These are phyloP conservation scores for Xenentodon cancila DNA, from an alignment of 2,797 vertebrate species.

Conservation along the genomic window DNA sequence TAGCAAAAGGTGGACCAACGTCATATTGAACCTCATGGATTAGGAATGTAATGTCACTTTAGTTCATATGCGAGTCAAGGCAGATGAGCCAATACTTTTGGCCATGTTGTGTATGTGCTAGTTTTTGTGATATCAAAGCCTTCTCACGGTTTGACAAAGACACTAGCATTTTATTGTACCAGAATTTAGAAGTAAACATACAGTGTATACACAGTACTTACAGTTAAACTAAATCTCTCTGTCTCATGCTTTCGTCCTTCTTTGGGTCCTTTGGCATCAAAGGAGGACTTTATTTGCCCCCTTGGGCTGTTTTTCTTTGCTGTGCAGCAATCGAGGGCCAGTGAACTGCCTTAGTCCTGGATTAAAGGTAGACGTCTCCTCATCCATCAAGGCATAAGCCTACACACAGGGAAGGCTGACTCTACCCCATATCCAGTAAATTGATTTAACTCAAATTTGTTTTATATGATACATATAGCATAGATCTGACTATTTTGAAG, in stretches of 20 bases:
- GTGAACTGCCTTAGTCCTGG: conserved; percentile 78
- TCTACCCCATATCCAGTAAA: conserved; percentile 63
- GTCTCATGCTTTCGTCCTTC: conserved; percentile 24
- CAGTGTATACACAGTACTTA: conserved; percentile 4
- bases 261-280: conserved; percentile 61
- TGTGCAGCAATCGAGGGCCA: conserved; percentile 77
- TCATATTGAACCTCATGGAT: too few relatives aligned
- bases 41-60: too few relatives aligned
- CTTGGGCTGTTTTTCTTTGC: conserved; percentile 63
- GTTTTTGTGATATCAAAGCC: conserved; percentile 56
- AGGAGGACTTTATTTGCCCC: conserved; percentile 65
- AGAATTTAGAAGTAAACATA: conserved; percentile 47
- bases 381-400: conserved; percentile 81
- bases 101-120: too few relatives aligned
- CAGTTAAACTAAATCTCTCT: conserved; percentile 28
- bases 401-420: conserved; percentile 58
- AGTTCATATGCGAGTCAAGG: too few relatives aligned
- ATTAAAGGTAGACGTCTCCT: conserved; percentile 76
- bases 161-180: conserved; percentile 59
- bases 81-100: too few relatives aligned
- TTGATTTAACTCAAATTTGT: conserved; percentile 64
- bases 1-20: too few relatives aligned
- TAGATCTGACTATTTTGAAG: too few relatives aligned
- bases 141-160: conserved; percentile 36
- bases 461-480: too few relatives aligned